A percentile compares a stretch with the other conserved stretches of the same genome.
Evolutionary conservation across 2,113 vertebrate genomes (phyloP).

Genomic region (Campylomormyrus numenius): DNA sequence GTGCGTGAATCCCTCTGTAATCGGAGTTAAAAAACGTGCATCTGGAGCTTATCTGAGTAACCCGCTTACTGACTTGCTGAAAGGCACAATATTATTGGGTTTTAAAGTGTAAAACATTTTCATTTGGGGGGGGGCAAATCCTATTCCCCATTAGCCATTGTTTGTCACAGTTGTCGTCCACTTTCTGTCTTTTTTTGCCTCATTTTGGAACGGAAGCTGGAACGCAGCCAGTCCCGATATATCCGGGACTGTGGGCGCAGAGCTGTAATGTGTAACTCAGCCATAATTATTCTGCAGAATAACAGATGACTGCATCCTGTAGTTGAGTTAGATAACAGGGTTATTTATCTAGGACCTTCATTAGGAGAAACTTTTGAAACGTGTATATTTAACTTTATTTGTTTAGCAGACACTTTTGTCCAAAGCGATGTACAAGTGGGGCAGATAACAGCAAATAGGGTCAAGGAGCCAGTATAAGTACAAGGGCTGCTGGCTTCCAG

Average conservation of each 20-base stretch:
- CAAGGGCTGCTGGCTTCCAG: background rate
- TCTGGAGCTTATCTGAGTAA: background rate
- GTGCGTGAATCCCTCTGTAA: background rate
- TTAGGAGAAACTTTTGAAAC: background rate
- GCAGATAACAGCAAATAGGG: background rate
- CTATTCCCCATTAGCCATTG: background rate
- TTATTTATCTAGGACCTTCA: background rate
- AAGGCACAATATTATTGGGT: background rate
- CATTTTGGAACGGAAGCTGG: background rate
- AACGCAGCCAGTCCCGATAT: background rate
- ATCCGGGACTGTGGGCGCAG: background rate
- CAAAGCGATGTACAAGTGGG: background rate
- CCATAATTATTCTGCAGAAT: background rate
- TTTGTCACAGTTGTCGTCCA: background rate
- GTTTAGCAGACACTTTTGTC: background rate
- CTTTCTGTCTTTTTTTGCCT: background rate
- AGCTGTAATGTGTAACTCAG: background rate
- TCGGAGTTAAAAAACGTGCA: background rate
- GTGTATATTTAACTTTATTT: background rate
- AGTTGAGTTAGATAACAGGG: background rate
- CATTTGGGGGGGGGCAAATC: background rate
- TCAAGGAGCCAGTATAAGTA: background rate
- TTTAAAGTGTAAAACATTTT: background rate
- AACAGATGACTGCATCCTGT: background rate
- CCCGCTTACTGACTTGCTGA: background rate